These are phyloP conservation scores for Drosophila bifasciata DNA, from an alignment of 1,140 invertebrate species.

Conservation along the genomic window DNA sequence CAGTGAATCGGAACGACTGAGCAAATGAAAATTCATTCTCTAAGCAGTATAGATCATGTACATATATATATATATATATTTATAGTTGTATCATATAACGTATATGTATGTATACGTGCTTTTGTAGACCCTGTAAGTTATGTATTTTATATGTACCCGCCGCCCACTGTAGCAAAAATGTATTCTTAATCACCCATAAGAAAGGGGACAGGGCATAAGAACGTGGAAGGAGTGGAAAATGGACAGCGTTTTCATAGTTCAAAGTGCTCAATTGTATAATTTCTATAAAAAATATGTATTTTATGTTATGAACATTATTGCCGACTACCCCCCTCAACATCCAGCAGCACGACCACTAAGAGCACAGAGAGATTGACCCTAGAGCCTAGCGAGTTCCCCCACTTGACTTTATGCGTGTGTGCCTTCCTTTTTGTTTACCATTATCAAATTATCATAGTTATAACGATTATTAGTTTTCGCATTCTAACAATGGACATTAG, in stretches of 20 bases:
- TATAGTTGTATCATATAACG: no score
- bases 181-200: constrained; percentile 53
- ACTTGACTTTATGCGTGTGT: constrained; percentile 53
- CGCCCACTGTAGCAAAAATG: constrained; percentile 68
- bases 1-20: constrained; percentile 48
- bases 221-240: not conserved
- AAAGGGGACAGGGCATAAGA: not conserved
- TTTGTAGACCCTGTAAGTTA: constrained; percentile 33
- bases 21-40: constrained; percentile 25
- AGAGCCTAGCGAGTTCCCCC: constrained; percentile 13
- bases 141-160: constrained; percentile 44
- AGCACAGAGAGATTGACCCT: not conserved
- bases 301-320: constrained; percentile 3
- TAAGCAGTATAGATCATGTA: constrained; percentile 40
- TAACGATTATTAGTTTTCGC: constrained; percentile 12
- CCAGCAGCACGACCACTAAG: constrained; percentile 4
- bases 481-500: not conserved
- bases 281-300: constrained; percentile 12
- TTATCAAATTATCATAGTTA: constrained; percentile 45
- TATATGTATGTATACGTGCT: constrained; percentile 7
- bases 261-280: constrained; percentile 30
- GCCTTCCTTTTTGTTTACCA: constrained; percentile 47
- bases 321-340: not conserved
- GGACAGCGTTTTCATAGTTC: constrained; percentile 48
- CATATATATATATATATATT: constrained; percentile 39